Conservation (phyloP, 1,140 invertebrate genomes). For the Latrodectus geometricus region DNA sequence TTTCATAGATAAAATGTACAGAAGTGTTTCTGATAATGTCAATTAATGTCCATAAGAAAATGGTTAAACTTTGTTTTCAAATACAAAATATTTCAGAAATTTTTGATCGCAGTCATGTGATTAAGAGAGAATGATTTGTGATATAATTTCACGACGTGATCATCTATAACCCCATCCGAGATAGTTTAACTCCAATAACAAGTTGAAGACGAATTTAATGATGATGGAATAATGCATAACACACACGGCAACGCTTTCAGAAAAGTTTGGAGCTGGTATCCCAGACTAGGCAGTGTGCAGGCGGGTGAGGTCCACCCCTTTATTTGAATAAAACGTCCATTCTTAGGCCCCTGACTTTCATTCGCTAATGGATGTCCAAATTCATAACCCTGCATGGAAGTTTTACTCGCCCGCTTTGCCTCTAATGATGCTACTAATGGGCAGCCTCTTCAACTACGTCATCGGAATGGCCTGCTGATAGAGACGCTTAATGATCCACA, state of each 20-base stretch:
- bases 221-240: no score
- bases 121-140: no score
- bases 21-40: no score
- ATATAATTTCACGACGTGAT: no score
- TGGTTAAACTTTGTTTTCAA: no score
- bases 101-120: no score
- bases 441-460: background rate
- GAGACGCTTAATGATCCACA: background rate
- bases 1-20: no score
- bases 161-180: no score
- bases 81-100: no score
- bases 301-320: background rate
- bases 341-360: constrained; percentile 17
- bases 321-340: constrained; percentile 44
- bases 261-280: background rate
- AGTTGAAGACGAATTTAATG: no score
- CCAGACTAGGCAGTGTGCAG: background rate
- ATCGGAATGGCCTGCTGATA: background rate
- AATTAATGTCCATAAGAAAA: no score
- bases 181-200: no score
- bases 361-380: constrained; percentile 20
- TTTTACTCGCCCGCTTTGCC: background rate
- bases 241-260: background rate
- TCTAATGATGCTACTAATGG: background rate
- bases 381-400: background rate